phyloP scores from a whole-genome alignment of 1,140 invertebrate species.

The Apis laboriosa region DNA sequence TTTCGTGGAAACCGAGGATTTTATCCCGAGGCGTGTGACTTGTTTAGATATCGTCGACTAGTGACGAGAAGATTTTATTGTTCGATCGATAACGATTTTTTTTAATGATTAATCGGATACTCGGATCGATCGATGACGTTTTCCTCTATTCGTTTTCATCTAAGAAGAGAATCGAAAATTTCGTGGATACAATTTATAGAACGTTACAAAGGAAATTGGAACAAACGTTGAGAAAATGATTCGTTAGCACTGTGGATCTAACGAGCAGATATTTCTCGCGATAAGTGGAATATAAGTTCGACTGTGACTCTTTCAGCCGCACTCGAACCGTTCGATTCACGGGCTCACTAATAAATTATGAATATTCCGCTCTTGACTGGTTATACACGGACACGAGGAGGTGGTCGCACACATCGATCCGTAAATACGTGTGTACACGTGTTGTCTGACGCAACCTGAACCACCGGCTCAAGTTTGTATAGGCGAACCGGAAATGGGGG shows the following conservation, averaged over 20 bases:
- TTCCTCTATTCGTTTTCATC: too few relatives aligned
- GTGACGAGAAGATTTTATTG: too few relatives aligned
- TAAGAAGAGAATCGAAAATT: too few relatives aligned
- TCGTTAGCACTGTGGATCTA: not conserved
- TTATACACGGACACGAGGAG: constrained; percentile 26
- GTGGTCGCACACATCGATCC: constrained; percentile 32
- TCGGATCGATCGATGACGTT: too few relatives aligned
- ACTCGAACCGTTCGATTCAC: constrained; percentile 15
- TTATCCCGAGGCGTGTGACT: too few relatives aligned
- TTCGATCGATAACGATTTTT: too few relatives aligned
- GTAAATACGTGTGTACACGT: constrained; percentile 62
- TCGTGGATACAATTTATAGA: too few relatives aligned
- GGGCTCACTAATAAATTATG: constrained; percentile 45
- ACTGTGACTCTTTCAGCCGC: not conserved
- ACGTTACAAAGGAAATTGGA: not conserved
- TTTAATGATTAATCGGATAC: too few relatives aligned
- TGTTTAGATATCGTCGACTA: too few relatives aligned
- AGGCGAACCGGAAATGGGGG: constrained; percentile 67
- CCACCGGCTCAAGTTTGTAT: constrained; percentile 68
- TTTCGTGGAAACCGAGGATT: too few relatives aligned
- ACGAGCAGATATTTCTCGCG: not conserved
- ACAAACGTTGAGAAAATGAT: not conserved
- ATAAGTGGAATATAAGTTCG: not conserved
- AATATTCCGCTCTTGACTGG: constrained; percentile 55
- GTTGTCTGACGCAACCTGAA: constrained; percentile 69